Percentiles rank a stretch among this genome's conserved stretches.
These are phyloP conservation scores for Erinaceus europaeus DNA, from an alignment of 2,113 vertebrate species.

Conservation along the genomic window DNA sequence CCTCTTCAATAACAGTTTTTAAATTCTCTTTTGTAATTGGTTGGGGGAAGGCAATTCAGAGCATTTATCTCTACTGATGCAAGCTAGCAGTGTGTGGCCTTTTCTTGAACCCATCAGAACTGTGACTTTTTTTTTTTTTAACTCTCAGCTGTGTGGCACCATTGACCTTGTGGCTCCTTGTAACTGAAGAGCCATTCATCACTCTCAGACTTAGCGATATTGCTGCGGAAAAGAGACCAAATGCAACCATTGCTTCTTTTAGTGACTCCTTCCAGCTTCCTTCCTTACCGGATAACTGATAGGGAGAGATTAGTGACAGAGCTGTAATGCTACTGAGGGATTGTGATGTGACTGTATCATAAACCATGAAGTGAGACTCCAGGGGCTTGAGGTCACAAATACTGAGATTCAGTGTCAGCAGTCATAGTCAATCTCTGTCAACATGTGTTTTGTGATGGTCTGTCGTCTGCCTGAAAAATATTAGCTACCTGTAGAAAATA, in stretches of 20 bases:
- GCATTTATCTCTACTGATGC: slow-evolving; percentile 56
- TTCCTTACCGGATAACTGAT: slow-evolving; percentile 81
- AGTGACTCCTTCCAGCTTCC: slow-evolving; percentile 73
- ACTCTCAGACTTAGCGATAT: slow-evolving; percentile 78
- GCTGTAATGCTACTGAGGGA: slow-evolving; percentile 80
- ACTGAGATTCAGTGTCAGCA: slow-evolving; percentile 76
- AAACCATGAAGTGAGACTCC: slow-evolving; percentile 74
- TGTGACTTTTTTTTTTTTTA: slow-evolving; percentile 86
- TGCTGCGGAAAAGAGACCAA: slow-evolving; percentile 68
- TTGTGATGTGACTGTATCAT: slow-evolving; percentile 75
- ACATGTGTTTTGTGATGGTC: slow-evolving; percentile 59
- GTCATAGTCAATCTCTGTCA: slow-evolving; percentile 73
- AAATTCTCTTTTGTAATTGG: slow-evolving; percentile 74
- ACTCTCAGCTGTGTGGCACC: slow-evolving; percentile 78
- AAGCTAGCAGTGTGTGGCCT: slow-evolving; percentile 76
- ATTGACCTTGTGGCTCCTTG: slow-evolving; percentile 81
- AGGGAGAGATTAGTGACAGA: slow-evolving; percentile 81
- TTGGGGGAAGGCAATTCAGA: slow-evolving; percentile 62
- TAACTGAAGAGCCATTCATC: slow-evolving; percentile 80
- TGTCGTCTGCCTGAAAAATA: slow-evolving; percentile 76
- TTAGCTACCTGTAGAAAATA: slow-evolving; percentile 65
- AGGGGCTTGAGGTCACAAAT: slow-evolving; percentile 77
- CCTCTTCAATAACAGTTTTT: slow-evolving; percentile 48
- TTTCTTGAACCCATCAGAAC: slow-evolving; percentile 82
- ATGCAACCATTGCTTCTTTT: slow-evolving; percentile 74